phyloP scores from a whole-genome alignment of 2,797 vertebrate genomes.

The Melanotaenia boesemani region DNA sequence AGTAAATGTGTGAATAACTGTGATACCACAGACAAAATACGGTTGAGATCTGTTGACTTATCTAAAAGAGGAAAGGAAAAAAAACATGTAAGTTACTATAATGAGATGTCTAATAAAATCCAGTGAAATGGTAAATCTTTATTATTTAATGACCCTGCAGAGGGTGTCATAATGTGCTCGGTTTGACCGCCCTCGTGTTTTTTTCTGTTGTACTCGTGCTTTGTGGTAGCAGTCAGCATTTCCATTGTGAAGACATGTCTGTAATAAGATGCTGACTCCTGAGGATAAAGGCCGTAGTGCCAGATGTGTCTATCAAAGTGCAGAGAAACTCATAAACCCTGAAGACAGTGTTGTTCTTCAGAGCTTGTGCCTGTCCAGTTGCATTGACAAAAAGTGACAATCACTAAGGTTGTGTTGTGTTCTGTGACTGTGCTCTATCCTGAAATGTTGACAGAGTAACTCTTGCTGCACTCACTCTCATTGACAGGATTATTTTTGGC shows the following conservation, averaged over 20 bases:
- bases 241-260: slow-evolving; percentile 1
- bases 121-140: too few species aligned
- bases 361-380: slow-evolving; percentile 30
- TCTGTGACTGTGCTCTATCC: slow-evolving; percentile 30
- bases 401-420: slow-evolving; percentile 50
- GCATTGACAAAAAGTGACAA: slow-evolving; percentile 57
- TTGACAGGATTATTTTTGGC: slow-evolving; percentile 3
- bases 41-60: too few species aligned
- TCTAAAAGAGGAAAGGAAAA: too few species aligned
- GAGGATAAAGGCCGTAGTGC: not conserved
- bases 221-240: not conserved
- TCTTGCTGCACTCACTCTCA: slow-evolving; percentile 4
- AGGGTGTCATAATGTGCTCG: too few species aligned
- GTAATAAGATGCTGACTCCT: slow-evolving; percentile 19
- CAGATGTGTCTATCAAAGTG: slow-evolving; percentile 4
- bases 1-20: too few species aligned
- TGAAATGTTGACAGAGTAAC: slow-evolving; percentile 31
- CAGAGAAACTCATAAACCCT: slow-evolving; percentile 21
- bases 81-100: too few species aligned
- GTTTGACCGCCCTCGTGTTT: not conserved
- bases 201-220: not conserved
- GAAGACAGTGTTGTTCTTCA: slow-evolving; percentile 42
- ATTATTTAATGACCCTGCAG: too few species aligned
- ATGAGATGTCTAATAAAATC: too few species aligned
- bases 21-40: too few species aligned